These are phyloP conservation scores for Spisula solida DNA, from an alignment of 2,888 invertebrate genomes.

Conservation along the genomic window DNA sequence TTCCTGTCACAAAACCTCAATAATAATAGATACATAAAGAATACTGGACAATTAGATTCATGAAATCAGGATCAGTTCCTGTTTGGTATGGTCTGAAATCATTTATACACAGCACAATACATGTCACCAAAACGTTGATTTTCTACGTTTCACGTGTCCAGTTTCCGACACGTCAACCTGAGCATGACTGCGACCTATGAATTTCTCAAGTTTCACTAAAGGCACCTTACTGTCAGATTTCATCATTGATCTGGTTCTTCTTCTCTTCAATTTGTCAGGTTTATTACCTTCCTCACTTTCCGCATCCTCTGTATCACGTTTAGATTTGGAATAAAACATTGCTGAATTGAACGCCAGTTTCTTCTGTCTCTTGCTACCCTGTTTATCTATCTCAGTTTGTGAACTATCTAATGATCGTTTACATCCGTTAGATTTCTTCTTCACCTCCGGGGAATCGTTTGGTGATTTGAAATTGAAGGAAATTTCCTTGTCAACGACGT, in stretches of 20 bases:
- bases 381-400: background rate
- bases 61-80: too few relatives aligned
- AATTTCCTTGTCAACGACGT: conserved; percentile 69
- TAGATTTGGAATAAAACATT: conserved; percentile 23
- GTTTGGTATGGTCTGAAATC: background rate
- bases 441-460: conserved; percentile 12
- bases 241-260: conserved; percentile 43
- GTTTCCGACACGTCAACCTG: background rate
- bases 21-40: too few relatives aligned
- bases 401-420: conserved; percentile 49
- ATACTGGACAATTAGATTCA: too few relatives aligned
- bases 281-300: background rate
- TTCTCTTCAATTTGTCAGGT: background rate
- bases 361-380: conserved; percentile 30
- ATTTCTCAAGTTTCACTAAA: conserved; percentile 37
- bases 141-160: conserved; percentile 59
- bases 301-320: background rate
- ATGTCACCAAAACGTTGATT: conserved; percentile 68
- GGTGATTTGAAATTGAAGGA: conserved; percentile 70
- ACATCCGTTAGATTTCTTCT: background rate
- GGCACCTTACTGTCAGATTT: background rate
- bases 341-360: conserved; percentile 43
- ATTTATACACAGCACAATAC: background rate
- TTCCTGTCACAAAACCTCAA: too few relatives aligned
- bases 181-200: conserved; percentile 26